Percentiles rank a stretch among this genome's conserved stretches.
Evolutionary conservation across 2,797 vertebrate species (phyloP).

Genomic region (Enteromius unitaeniatus): DNA sequence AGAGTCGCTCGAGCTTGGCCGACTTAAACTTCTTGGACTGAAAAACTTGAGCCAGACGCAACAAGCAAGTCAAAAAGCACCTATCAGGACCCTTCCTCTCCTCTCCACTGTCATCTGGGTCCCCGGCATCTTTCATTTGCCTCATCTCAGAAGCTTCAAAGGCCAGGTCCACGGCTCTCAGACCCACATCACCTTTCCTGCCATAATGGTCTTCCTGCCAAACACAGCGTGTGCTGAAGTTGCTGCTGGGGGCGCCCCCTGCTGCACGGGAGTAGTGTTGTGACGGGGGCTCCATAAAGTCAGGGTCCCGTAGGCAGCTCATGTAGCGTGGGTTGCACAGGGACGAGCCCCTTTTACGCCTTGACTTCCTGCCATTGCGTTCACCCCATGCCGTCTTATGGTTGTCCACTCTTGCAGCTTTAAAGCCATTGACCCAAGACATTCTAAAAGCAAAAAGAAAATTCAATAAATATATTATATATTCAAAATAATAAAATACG

Average conservation of each 20-base stretch:
- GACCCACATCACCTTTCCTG: constrained; percentile 83
- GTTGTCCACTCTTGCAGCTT: constrained; percentile 90
- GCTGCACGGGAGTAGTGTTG: constrained; percentile 71
- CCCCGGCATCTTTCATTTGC: constrained; percentile 64
- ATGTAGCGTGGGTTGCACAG: constrained; percentile 91
- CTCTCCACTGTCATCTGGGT: constrained; percentile 67
- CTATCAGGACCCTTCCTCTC: constrained; percentile 65
- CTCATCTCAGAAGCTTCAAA: constrained; percentile 87
- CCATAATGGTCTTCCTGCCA: constrained; percentile 96
- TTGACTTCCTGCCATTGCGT: constrained; percentile 89
- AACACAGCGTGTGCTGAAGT: constrained; percentile 82
- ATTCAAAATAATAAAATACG: not conserved
- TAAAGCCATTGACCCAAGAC: constrained; percentile 96
- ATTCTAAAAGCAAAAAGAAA: constrained; percentile 76
- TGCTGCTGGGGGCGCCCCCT: constrained; percentile 71
- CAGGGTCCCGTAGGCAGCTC: constrained; percentile 93
- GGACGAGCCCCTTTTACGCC: constrained; percentile 81
- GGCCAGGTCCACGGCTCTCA: constrained; percentile 83
- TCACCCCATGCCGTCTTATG: constrained; percentile 96
- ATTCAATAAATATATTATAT: not conserved
- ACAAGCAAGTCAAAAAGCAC: constrained; percentile 78
- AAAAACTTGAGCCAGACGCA: constrained; percentile 83
- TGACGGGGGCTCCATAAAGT: constrained; percentile 77
- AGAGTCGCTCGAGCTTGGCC: constrained; percentile 91
- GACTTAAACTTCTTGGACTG: constrained; percentile 95